Base-by-base conservation (phyloP, 92 coral and sea anemone genomes). In the Chrysogorgia sp. region DNA sequence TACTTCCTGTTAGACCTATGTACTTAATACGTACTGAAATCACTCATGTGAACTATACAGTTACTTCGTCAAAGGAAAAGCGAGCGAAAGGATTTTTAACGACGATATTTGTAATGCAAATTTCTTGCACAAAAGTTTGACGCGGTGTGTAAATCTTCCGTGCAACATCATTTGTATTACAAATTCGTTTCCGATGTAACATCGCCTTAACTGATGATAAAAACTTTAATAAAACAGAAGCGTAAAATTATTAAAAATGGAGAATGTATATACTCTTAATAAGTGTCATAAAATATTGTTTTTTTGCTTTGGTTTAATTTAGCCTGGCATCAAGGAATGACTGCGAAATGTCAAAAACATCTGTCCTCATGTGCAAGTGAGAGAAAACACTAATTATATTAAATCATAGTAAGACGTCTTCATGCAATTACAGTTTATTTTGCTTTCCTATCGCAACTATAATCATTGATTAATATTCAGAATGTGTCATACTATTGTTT, bases 371-470 rank as follows among this genome's bases (percentile, higher is more conserved):
- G 65, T 65, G 48, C 55, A 29, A 55, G 64, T 72, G 50, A 23
- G 79, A 72, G 34, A 28, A 60, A 72, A 72, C 63, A 72, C 62
- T 72, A 72, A 72, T 72, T 55, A 72, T 72, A 72, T 72, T 72
- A 72, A 72, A 72, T 55, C 79, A 55, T 72, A 72, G 79, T 58
- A 40, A 34, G 79, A 72, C 40, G 79, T 72, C 79, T 72, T 72
- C 79, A 72, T 72, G 79, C 79, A 72, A 72, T 72, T 72, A 72
- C 53, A 72, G 79, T 72, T 72, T 72, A 55, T 72, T 72, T 72
- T 72, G 79, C 65, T 72, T 53, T 53, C 79, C 79, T 72, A 72
- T 72, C 79, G 53, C 34, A 19, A 40, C 50, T 52, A 53, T 72
- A 72, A 72, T 72, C 79, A 72, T 72, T 72, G 65, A 28, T 72